A percentile compares a stretch with the other conserved stretches of the same genome.
Conservation (phyloP, 2,888 invertebrate species). For the Cosmorhoe ocellata region DNA sequence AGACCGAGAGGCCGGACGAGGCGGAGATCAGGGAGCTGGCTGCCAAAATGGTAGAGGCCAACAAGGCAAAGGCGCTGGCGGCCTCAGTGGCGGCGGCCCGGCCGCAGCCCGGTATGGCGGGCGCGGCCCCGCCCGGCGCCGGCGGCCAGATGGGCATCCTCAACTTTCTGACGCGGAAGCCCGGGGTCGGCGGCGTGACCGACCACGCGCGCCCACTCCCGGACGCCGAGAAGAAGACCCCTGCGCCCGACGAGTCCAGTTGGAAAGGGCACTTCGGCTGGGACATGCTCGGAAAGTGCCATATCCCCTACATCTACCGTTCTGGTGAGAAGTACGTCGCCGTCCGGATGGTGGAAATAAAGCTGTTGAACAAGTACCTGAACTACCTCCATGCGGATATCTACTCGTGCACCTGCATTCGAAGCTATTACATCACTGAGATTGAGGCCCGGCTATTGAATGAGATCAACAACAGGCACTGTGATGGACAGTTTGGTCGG, state of each 20-base stretch:
- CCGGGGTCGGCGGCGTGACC: conserved; percentile 50
- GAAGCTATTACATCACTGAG: conserved; percentile 96
- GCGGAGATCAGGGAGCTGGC: conserved; percentile 94
- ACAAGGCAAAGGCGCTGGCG: conserved; percentile 84
- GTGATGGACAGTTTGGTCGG: conserved; percentile 94
- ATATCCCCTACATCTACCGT: conserved; percentile 94
- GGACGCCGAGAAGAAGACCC: conserved; percentile 69
- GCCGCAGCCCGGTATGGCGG: conserved; percentile 67
- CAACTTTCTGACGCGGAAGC: conserved; percentile 82
- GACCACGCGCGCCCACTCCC: conserved; percentile 54
- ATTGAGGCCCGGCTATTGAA: conserved; percentile 94
- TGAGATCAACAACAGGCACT: conserved; percentile 96
- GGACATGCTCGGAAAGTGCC: conserved; percentile 92
- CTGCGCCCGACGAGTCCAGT: conserved; percentile 87
- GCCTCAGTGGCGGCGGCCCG: conserved; percentile 78
- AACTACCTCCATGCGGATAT: conserved; percentile 94
- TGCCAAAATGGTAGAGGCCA: conserved; percentile 92
- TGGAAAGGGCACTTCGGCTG: conserved; percentile 94
- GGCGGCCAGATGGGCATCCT: conserved; percentile 83
- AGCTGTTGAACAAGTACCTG: conserved; percentile 93
- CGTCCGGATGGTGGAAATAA: conserved; percentile 96
- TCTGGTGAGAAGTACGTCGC: conserved; percentile 93
- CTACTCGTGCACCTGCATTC: conserved; percentile 94
- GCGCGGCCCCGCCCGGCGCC: conserved; percentile 57
- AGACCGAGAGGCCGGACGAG: conserved; percentile 91